phyloP scores from a whole-genome alignment of 2,888 invertebrate species.

The Orgyia antiqua region DNA sequence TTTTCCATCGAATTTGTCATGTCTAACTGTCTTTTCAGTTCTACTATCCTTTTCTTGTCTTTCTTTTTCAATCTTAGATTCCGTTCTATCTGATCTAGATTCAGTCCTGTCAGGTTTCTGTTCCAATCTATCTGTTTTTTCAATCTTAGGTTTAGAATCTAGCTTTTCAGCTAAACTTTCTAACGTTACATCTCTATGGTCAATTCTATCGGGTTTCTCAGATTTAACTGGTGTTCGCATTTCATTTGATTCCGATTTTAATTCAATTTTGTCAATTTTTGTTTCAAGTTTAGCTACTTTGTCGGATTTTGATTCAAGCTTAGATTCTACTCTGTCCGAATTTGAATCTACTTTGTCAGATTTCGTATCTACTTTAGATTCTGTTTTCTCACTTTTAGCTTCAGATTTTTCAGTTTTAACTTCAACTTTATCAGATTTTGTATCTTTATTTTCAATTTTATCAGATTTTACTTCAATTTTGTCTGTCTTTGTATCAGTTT shows the following conservation, averaged over 20 bases:
- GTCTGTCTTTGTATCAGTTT: slow-evolving; percentile 28
- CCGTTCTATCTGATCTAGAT: slow-evolving; percentile 20
- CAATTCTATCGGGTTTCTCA: slow-evolving; percentile 3
- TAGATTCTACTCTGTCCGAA: slow-evolving; percentile 11
- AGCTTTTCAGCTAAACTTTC: slow-evolving; percentile 17
- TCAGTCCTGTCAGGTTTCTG: slow-evolving; percentile 20
- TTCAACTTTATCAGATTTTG: slow-evolving; percentile 31
- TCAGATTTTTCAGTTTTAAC: slow-evolving; percentile 19
- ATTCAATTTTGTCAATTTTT: slow-evolving; percentile 25
- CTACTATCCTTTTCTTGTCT: slow-evolving; percentile 14
- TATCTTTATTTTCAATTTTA: slow-evolving; percentile 10
- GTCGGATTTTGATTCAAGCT: slow-evolving; percentile 17
- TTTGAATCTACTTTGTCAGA: slow-evolving; percentile 5
- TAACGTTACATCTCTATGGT: slow-evolving; percentile 22
- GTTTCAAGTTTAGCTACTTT: slow-evolving; percentile 31
- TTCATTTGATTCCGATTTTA: slow-evolving; percentile 24
- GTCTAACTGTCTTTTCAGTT: slow-evolving; percentile 7
- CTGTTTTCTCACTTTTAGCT: slow-evolving; percentile 34
- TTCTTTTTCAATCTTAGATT: slow-evolving; percentile 15
- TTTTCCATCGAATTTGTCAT: slow-evolving; percentile 25
- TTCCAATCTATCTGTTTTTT: slow-evolving; percentile 5
- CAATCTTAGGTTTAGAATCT: slow-evolving; percentile 13
- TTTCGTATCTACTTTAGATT: slow-evolving; percentile 10
- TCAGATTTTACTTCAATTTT: slow-evolving; percentile 8
- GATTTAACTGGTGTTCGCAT: slow-evolving; percentile 28